A percentile compares a stretch with the other conserved stretches of the same genome.
These are phyloP conservation scores for Enhydra lutris DNA, from an alignment of 2,113 vertebrate species.

Conservation along the genomic window DNA sequence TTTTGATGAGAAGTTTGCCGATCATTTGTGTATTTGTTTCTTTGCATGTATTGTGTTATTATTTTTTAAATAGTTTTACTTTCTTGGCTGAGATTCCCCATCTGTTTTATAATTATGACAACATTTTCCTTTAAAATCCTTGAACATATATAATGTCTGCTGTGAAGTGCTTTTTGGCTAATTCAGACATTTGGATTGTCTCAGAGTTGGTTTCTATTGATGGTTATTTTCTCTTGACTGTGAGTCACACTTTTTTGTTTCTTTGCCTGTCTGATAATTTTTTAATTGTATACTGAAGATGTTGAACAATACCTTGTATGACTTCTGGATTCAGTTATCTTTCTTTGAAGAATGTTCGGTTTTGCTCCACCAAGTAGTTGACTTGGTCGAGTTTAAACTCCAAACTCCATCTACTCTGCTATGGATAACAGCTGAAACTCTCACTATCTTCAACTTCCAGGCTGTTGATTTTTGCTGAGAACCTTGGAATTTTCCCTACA, in stretches of 20 bases:
- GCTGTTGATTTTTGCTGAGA: not conserved
- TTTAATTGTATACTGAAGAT: not conserved
- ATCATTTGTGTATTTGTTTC: not conserved
- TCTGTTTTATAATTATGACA: not conserved
- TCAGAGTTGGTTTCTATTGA: not conserved
- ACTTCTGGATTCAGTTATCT: not conserved
- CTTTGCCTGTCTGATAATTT: not conserved
- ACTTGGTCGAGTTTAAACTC: not conserved
- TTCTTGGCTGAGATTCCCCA: not conserved
- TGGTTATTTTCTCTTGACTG: not conserved
- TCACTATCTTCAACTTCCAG: not conserved
- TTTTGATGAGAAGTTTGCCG: not conserved
- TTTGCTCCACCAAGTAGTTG: not conserved
- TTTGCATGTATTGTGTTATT: not conserved
- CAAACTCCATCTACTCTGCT: not conserved
- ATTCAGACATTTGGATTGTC: not conserved
- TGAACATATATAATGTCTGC: not conserved
- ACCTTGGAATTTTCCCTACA: not conserved
- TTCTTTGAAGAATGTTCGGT: not conserved
- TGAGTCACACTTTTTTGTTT: not conserved
- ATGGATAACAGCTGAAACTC: not conserved
- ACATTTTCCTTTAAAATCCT: conserved; percentile 29
- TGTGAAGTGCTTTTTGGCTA: not conserved
- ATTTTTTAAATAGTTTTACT: not conserved
- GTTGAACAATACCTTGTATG: not conserved